Evolutionary conservation across 2,113 vertebrate species (phyloP), one percentile per base, ranked within the genome.

Genomic region (Solenodon paradoxus): DNA sequence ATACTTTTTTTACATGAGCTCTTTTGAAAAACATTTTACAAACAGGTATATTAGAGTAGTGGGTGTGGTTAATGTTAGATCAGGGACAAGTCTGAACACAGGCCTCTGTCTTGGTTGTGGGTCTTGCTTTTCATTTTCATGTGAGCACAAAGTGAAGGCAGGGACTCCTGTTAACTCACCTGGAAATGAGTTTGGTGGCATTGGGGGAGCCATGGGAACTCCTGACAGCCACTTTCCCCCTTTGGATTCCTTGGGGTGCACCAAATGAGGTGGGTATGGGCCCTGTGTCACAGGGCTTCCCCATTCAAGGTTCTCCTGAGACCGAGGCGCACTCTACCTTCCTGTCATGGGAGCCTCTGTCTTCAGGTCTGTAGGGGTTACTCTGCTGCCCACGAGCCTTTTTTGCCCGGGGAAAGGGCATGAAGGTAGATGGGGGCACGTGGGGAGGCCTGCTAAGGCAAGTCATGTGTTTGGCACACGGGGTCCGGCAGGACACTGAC

Each of bases 1-100:
- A 45, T 40, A 4, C 85, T 97, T 97, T 97, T 96, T 97, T 98
- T 96, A 96, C 81, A 82, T 96, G 97, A 97, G 97, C 95, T 97
- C 80, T 83, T 82, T 80, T 61, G 90, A 82, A 90, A 53, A 94
- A 42, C 2, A 5, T 83, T 97, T 97, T 94, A 95, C 95, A 97
- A 97, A 92, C 38, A 80, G 82, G 72, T 55, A 79, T 96, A 93
- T 91, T 78, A 55, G 74, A 87, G 66, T 40, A 91, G 95, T 97
- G 97, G 98, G 97, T 98, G 98, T 97, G 97, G 97, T 94, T 88
- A 92, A 85, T 92, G 96, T 97, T 95, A 90, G 95, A 94, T 98
- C 97, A 94, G 83, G 81, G 97, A 95, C 96, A 95, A 98, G 97
- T 97, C 97, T 97, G 97, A 98, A 97, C 98, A 98, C 93, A 96